Percentiles rank a stretch among this genome's conserved stretches.
Conservation (phyloP, 2,797 vertebrate genomes). For the Ceryle rudis region DNA sequence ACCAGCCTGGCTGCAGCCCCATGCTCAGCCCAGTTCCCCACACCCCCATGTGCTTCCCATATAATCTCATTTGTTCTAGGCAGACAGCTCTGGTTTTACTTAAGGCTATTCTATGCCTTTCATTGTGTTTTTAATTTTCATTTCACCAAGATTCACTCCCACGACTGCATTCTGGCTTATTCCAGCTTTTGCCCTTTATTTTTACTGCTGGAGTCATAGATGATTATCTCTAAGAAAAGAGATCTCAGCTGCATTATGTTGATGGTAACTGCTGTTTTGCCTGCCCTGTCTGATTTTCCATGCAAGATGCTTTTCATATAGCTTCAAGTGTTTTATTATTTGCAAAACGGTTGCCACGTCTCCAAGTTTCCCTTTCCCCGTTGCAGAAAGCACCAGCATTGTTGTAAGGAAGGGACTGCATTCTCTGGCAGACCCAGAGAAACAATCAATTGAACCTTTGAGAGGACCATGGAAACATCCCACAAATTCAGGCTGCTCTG, state of each 20-base stretch:
- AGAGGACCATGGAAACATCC: not conserved
- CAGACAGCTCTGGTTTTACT: constrained; percentile 12
- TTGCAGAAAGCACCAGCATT: not conserved
- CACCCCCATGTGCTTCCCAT: not conserved
- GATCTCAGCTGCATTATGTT: constrained; percentile 34
- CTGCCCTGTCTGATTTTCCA: constrained; percentile 50
- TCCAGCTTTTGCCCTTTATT: constrained; percentile 60
- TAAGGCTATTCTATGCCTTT: not conserved
- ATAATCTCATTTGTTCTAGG: not conserved
- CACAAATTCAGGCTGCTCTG: not conserved
- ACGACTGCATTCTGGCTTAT: constrained; percentile 34
- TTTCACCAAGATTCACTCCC: constrained; percentile 50
- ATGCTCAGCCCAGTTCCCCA: fast-evolving
- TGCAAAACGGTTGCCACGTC: constrained; percentile 13
- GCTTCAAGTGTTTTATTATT: constrained; percentile 25
- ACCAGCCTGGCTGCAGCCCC: not conserved
- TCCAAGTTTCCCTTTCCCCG: constrained; percentile 2
- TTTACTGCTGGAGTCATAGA: constrained; percentile 55
- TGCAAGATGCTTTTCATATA: not conserved
- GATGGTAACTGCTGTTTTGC: constrained; percentile 36
- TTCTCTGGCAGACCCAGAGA: not conserved
- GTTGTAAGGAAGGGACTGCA: not conserved
- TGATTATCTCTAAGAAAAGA: constrained; percentile 33
- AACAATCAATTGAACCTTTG: not conserved
- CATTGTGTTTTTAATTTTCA: constrained; percentile 60